phyloP scores from a whole-genome alignment of 2,113 vertebrate species.

The Nyctibius bracteatus region DNA sequence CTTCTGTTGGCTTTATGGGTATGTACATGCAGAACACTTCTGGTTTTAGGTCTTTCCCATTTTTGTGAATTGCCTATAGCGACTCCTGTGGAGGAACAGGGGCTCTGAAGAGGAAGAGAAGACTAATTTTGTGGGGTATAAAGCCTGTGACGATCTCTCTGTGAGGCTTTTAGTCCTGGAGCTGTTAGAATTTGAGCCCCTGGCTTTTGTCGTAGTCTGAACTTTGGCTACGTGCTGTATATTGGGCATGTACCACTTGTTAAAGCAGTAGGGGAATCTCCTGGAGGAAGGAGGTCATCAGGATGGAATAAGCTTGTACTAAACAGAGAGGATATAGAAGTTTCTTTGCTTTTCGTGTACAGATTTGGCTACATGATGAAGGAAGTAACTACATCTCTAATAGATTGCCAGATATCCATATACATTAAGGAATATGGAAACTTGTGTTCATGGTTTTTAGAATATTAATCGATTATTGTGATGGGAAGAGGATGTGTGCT shows the following conservation, averaged over 20 bases:
- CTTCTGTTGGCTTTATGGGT: neutral
- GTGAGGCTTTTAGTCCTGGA: neutral
- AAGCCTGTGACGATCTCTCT: neutral
- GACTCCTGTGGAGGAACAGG: neutral
- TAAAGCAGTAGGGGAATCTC: neutral
- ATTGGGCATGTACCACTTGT: neutral
- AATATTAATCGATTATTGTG: neutral
- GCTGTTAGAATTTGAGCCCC: neutral
- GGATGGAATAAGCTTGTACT: neutral
- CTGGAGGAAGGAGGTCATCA: neutral
- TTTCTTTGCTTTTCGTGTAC: neutral
- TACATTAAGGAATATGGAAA: neutral
- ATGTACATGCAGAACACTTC: neutral
- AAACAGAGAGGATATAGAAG: neutral
- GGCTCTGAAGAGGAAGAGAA: neutral
- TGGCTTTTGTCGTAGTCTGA: neutral
- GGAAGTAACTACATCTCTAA: neutral
- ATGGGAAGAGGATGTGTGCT: neutral
- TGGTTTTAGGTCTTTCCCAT: neutral
- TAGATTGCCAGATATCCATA: too few species aligned
- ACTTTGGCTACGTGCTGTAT: neutral
- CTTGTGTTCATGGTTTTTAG: neutral
- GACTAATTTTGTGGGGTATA: neutral
- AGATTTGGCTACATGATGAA: neutral
- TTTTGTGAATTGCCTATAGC: neutral